Base-by-base conservation (phyloP, 2,113 vertebrate genomes). In the Oxygymnocypris stewartii region DNA sequence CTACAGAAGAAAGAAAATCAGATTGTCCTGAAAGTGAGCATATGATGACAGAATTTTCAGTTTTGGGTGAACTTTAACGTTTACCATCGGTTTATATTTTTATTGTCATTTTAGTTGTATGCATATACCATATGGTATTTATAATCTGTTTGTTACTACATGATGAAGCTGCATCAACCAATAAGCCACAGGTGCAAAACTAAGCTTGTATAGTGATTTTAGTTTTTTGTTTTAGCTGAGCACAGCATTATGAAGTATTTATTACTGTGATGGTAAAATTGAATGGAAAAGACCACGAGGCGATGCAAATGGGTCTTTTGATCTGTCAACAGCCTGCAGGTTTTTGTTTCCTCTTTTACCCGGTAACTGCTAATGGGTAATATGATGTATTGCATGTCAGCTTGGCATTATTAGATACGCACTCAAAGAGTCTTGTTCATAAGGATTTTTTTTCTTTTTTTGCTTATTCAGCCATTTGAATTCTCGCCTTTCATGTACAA, bases 391-490 rank as follows among this genome's bases (percentile, higher is more conserved):
- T 93, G 95, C 96, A 94, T 97, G 97, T 97, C 97, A 97, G 90
- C 88, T 92, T 88, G 88, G 94, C 94, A 89, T 95, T 90, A 92
- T 96, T 94, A 95, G 94, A 92, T 94, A 90, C 94, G 94, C 94
- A 92, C 93, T 91, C 85, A 93, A 93, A 92, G 89, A 87, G 91
- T 93, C 87, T 90, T 90, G 89, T 93, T 93, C 91, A 86, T 87
- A 88, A 84, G 84, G 88, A 89, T 92, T 90, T 86, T 93, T 93
- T 59, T 95, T 91, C 1, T 51, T 25, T 9, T 94, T 97, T 96
- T 97, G 97, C 96, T 97, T 97, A 97, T 96, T 97, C 96, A 98
- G 97, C 96, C 94, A 93, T 96, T 96, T 96, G 95, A 96, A 96
- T 97, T 94, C 95, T 92, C 94, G 94, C 94, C 96, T 97, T 96